phyloP scores from a whole-genome alignment of 2,113 vertebrate species.

The Tachuris rubrigastra region DNA sequence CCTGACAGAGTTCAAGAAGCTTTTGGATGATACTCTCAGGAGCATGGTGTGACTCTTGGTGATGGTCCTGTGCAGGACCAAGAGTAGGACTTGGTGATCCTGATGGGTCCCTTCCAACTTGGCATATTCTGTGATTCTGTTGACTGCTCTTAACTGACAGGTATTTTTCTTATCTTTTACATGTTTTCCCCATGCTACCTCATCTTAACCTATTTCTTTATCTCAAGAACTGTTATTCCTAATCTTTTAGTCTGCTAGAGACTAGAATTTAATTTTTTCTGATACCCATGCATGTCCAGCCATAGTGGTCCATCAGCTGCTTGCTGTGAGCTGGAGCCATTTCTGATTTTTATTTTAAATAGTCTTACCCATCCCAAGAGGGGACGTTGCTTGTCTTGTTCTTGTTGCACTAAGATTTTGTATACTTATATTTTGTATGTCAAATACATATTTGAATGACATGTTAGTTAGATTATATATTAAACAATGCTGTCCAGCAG shows the following conservation, averaged over 20 bases:
- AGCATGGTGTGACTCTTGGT: not conserved
- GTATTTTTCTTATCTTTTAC: not conserved
- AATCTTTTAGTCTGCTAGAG: not conserved
- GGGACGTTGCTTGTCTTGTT: accelerated
- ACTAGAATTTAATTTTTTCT: not conserved
- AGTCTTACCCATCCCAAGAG: not conserved
- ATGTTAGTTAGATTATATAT: not conserved
- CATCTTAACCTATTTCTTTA: not conserved
- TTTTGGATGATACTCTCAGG: not conserved
- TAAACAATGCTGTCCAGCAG: not conserved
- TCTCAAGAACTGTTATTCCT: not conserved
- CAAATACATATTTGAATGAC: not conserved
- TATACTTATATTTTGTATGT: not conserved
- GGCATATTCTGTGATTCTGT: not conserved
- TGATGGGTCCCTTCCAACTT: not conserved
- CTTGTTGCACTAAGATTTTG: not conserved
- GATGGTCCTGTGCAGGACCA: not conserved
- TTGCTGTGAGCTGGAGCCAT: not conserved
- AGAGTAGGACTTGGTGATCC: not conserved
- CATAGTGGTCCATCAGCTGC: not conserved
- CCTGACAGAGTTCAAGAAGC: not conserved
- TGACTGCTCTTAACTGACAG: not conserved
- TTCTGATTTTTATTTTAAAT: not conserved
- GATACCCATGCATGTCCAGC: not conserved
- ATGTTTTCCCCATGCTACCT: not conserved